Evolutionary conservation across 1,140 invertebrate species (phyloP), one percentile per base, ranked within the genome.

Genomic region (Lepidurus packardi): DNA sequence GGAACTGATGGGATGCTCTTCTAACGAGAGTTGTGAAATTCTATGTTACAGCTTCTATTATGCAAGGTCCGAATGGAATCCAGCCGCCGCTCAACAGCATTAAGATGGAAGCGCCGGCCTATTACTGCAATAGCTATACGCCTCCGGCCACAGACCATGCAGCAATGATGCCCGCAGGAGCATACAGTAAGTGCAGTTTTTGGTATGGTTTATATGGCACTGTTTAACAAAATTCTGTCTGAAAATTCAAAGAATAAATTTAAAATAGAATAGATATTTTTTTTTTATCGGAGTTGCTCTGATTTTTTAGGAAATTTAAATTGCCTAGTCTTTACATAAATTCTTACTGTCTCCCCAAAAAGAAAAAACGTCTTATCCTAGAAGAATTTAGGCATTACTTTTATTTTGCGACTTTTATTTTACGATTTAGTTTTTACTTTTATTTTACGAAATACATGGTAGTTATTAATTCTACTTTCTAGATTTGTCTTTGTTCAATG

Each of bases 61-160:
- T 97, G 85, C 93, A 96, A 88, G 94, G 95, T 86, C 89, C 92
- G 76, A 92, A 91, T 84, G 92, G 92, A 82, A 89, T 92, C 83
- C 90, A 91, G 83, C 88, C 90, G 80, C 91, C 91, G 83, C 89
- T 93, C 82, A 92, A 91, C 83, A 91, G 90, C 83, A 96, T 95
- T 84, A 97, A 96, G 89, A 90, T 95, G 87, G 95, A 95, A 89
- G 93, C 93, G 83, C 90, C 92, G 81, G 89, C 91, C 74, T 95
- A 95, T 86, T 97, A 97, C 87, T 95, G 93, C 87, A 95, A 92
- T 83, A 96, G 93, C 87, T 96, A 96, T 87, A 93, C 93, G 81
- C 90, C 92, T 81, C 91, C 90, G 79, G 90, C 90, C 79, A 87
- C 90, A 53, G 86, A 88, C 82, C 86, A 88, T 79, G 81, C 85